These are phyloP conservation scores for Choristoneura rosaceana DNA, from an alignment of 2,888 invertebrate species.

Conservation along the genomic window DNA sequence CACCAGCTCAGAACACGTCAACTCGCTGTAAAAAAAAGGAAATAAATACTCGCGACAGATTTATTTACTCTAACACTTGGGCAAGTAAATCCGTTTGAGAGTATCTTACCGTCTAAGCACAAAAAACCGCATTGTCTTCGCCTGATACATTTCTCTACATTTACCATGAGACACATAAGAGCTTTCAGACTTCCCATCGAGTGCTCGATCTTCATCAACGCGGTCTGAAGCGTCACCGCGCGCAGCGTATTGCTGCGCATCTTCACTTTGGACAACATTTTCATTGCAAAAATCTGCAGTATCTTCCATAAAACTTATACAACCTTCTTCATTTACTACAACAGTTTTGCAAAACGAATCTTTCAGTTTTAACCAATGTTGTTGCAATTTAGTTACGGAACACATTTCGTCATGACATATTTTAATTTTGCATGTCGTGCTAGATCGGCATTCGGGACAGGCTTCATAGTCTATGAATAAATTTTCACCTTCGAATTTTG, in stretches of 20 bases:
- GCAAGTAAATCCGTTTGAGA: not conserved
- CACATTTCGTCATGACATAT: conserved; percentile 56
- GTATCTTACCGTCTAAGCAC: conserved; percentile 66
- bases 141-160: conserved; percentile 65
- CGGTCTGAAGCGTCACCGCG: conserved; percentile 44
- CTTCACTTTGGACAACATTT: conserved; percentile 44
- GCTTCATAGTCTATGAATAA: conserved; percentile 67
- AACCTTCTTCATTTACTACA: conserved; percentile 69
- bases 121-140: conserved; percentile 69
- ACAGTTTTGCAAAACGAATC: conserved; percentile 72
- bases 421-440: conserved; percentile 65
- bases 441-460: conserved; percentile 64
- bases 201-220: conserved; percentile 45
- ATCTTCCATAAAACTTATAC: conserved; percentile 57
- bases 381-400: conserved; percentile 54
- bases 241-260: conserved; percentile 27
- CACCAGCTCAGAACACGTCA: conserved; percentile 73
- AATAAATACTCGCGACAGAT: not conserved
- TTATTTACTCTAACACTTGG: not conserved
- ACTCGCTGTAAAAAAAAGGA: conserved; percentile 57
- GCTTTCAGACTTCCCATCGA: conserved; percentile 56
- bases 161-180: conserved; percentile 59
- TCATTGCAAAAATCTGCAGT: conserved; percentile 52
- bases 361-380: conserved; percentile 69
- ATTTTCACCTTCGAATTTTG: conserved; percentile 66